Base-by-base conservation (phyloP, 2,888 invertebrate species). In the Hypsopygia costalis region DNA sequence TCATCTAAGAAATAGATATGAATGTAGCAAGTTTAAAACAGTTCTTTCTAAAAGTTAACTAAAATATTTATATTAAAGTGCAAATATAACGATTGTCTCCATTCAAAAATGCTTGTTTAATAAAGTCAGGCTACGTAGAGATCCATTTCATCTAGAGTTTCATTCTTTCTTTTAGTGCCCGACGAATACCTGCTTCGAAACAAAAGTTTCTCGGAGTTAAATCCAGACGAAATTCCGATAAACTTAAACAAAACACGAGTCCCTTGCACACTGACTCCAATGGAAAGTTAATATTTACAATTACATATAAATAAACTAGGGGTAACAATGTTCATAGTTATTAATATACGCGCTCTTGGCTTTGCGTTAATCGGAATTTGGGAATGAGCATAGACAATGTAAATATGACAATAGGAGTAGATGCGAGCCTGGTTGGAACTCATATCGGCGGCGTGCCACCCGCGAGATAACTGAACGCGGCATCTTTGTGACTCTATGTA, bases 301-400 rank as follows among this genome's bases (percentile, higher is more conserved):
- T 33, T 36, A 35, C 40, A 42, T 45, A 37, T 42, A 52, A 40
- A 46, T 44, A 51, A 44, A 41, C 40, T 37, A 20, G 11, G 25
- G 38, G 43, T 43, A 42, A 43, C 50, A 52, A 46, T 54, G 47
- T 40, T 41, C 46, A 49, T 47, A 58, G 54, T 48, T 52, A 57
- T 60, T 62, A 57, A 62, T 49, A 54, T 61, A 58, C 60, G 60
- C 57, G 61, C 63, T 67, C 72, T 66, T 70, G 65, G 76, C 74
- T 75, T 69, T 66, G 69, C 67, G 69, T 73, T 81, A 82, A 85
- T 83, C 74, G 79, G 81, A 85, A 83, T 82, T 79, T 65, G 72
- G 71, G 75, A 80, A 77, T 81, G 81, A 81, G 69, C 79, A 82
- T 75, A 85, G 82, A 85, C 83, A 88, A 86, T 85, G 85, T 82